These are phyloP conservation scores for Eudyptes chrysolophus DNA, from an alignment of 2,113 vertebrate species.

Conservation along the genomic window DNA sequence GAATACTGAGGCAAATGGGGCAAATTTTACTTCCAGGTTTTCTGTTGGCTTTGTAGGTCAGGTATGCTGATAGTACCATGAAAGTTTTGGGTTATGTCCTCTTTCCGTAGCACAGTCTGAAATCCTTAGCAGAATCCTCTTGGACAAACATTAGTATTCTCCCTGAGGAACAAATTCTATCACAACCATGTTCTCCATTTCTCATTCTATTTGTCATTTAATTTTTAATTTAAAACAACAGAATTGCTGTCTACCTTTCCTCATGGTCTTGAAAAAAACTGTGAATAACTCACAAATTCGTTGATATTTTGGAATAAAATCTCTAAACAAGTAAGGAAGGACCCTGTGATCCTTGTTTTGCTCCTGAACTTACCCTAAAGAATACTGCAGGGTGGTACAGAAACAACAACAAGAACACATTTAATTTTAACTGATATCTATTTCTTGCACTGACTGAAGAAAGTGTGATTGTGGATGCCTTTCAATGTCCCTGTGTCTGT, in stretches of 20 bases:
- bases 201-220: neutral
- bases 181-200: neutral
- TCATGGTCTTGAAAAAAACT: neutral
- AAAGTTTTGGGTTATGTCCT: neutral
- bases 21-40: neutral
- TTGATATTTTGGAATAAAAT: neutral
- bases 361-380: neutral
- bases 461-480: neutral
- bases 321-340: neutral
- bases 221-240: neutral
- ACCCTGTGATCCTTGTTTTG: neutral
- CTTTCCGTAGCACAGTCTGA: neutral
- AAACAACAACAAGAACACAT: neutral
- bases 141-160: neutral
- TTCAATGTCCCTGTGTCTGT: neutral
- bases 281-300: neutral
- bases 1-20: neutral
- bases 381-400: neutral
- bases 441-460: neutral
- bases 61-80: neutral
- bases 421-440: neutral
- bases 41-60: neutral
- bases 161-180: neutral
- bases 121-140: neutral
- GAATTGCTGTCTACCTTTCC: neutral